phyloP scores from a whole-genome alignment of 2,113 vertebrate genomes.

The Macheiramphus alcinus region DNA sequence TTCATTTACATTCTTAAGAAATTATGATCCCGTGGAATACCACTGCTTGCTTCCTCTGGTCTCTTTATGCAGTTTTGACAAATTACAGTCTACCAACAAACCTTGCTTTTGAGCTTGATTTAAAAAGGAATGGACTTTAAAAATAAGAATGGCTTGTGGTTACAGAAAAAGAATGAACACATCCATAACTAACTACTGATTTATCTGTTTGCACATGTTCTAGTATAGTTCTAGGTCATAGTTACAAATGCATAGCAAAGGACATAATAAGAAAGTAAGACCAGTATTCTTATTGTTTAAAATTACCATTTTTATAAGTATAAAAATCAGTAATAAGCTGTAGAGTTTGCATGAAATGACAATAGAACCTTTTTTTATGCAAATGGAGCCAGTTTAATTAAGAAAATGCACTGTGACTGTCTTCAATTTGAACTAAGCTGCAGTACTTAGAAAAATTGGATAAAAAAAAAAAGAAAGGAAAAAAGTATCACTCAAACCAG shows the following conservation, averaged over 20 bases:
- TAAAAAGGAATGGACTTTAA: background rate
- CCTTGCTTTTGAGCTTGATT: background rate
- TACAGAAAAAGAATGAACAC: background rate
- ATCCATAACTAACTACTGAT: background rate
- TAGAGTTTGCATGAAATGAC: background rate
- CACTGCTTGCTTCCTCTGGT: background rate
- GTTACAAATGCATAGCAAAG: background rate
- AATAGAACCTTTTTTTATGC: background rate
- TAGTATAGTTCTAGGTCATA: background rate
- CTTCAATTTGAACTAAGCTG: background rate
- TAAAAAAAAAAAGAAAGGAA: background rate
- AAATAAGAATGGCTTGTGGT: background rate
- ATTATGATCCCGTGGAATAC: background rate
- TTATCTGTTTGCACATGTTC: background rate
- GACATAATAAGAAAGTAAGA: background rate
- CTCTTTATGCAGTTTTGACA: background rate
- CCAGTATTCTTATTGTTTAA: background rate
- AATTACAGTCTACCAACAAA: background rate
- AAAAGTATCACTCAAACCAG: background rate
- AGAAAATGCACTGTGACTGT: background rate
- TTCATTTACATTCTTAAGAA: background rate
- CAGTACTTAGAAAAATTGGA: background rate
- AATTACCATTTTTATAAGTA: background rate
- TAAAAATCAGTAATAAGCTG: background rate
- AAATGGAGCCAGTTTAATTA: background rate